Percentiles rank a stretch among this genome's conserved stretches.
phyloP scores from a whole-genome alignment of 2,113 vertebrate species.

The Sardina pilchardus region DNA sequence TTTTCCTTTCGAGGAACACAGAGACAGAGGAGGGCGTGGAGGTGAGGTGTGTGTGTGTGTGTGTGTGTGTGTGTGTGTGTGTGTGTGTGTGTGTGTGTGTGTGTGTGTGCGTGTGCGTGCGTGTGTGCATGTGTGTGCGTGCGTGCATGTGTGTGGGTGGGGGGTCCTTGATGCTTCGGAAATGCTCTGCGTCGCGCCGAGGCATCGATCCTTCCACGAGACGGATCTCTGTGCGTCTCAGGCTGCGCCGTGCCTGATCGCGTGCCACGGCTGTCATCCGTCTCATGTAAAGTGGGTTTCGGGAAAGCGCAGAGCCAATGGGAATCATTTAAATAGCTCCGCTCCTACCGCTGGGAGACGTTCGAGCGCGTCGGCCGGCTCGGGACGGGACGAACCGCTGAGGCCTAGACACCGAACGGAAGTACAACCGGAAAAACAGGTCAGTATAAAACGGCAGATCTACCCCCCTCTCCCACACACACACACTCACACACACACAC shows the following conservation, averaged over 20 bases:
- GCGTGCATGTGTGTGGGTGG: too few species aligned
- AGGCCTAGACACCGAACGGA: background rate
- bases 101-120: too few species aligned
- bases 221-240: background rate
- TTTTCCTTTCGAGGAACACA: constrained; percentile 1
- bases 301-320: constrained; percentile 37
- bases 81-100: too few species aligned
- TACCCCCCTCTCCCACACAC: too few species aligned
- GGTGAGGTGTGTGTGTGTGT: too few species aligned
- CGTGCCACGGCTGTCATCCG: constrained; percentile 25
- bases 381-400: too few species aligned
- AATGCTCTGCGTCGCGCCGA: background rate
- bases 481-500: background rate
- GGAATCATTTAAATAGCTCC: constrained; percentile 46
- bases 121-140: too few species aligned
- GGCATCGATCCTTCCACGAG: background rate
- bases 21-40: background rate
- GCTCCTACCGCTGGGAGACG: constrained; percentile 31
- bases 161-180: background rate
- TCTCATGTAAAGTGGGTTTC: constrained; percentile 34
- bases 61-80: too few species aligned
- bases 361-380: background rate
- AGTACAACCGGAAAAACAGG: background rate
- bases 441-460: background rate
- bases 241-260: background rate